Evolutionary conservation across 2,113 vertebrate genomes (phyloP).

Genomic region (Spheniscus mendiculus): DNA sequence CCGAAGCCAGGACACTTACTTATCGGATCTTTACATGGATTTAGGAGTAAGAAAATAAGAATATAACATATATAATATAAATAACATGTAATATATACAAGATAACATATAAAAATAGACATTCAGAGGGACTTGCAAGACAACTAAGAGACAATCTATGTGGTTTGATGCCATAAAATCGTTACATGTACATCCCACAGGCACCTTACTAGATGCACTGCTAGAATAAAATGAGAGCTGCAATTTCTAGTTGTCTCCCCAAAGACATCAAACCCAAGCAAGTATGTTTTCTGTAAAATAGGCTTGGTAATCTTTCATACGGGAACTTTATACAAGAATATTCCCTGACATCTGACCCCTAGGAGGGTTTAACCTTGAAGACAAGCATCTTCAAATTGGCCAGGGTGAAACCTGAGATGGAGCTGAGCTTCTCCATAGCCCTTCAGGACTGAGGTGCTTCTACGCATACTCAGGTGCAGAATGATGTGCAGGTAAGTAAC

Average conservation of each 20-base stretch:
- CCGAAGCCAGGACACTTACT: too few relatives aligned
- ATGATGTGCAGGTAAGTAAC: fast-evolving
- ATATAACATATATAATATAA: neutral
- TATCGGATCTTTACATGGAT: neutral
- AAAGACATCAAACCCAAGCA: neutral
- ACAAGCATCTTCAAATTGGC: neutral
- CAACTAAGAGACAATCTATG: neutral
- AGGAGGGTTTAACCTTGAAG: neutral
- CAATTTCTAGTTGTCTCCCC: neutral
- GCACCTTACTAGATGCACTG: neutral
- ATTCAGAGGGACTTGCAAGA: neutral
- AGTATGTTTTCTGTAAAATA: neutral
- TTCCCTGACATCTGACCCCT: neutral
- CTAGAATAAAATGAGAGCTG: neutral
- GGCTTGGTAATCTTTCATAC: neutral
- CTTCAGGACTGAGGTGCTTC: neutral
- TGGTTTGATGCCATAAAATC: neutral
- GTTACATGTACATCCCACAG: neutral
- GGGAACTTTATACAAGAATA: neutral
- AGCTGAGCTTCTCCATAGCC: neutral
- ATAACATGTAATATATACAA: neutral
- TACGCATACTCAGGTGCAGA: neutral
- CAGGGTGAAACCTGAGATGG: neutral
- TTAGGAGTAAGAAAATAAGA: neutral
- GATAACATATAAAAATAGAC: neutral